phyloP scores from a whole-genome alignment of 2,113 vertebrate species.

The Odontesthes bonariensis region DNA sequence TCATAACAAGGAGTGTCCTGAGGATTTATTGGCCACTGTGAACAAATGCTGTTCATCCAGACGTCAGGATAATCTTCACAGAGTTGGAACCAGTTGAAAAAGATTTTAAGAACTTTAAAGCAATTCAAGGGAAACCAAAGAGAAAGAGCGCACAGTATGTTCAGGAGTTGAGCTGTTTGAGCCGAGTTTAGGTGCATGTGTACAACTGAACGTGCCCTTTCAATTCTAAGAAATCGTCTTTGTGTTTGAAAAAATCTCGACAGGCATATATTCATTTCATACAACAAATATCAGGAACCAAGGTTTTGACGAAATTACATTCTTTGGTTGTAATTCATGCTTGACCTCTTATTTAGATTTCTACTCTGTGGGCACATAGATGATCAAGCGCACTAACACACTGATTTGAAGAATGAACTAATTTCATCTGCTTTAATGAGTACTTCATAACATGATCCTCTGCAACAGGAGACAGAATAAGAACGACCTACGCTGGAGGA shows the following conservation, averaged over 20 bases:
- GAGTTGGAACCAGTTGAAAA: background rate
- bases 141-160: background rate
- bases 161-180: background rate
- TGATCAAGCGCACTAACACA: background rate
- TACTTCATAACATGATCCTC: background rate
- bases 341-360: background rate
- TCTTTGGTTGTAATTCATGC: no score
- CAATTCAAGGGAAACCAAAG: background rate
- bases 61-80: background rate
- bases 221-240: no score
- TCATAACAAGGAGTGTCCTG: no score
- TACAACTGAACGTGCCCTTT: background rate
- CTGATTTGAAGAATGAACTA: background rate
- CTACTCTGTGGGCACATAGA: no score
- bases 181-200: background rate
- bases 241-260: background rate
- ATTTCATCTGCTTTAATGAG: background rate
- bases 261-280: no score
- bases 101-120: background rate
- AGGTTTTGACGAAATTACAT: no score
- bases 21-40: no score
- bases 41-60: no score
- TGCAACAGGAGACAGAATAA: constrained; percentile 9
- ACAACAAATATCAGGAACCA: no score
- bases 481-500: constrained; percentile 10